These are phyloP conservation scores for Microctonus hyperodae DNA, from an alignment of 2,888 invertebrate genomes.

Conservation along the genomic window DNA sequence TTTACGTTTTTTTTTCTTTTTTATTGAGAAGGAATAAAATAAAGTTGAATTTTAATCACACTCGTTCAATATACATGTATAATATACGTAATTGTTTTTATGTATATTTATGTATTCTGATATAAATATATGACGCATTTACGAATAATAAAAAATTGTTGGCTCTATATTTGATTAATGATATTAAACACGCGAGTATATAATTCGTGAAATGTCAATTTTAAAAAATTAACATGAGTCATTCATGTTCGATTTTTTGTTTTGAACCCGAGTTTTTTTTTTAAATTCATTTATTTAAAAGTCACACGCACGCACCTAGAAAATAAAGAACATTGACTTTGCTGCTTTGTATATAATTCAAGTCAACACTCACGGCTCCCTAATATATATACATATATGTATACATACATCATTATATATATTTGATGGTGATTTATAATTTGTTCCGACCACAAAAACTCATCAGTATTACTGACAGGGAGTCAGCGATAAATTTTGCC, in stretches of 20 bases:
- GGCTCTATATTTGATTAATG: neutral
- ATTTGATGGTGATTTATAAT: neutral
- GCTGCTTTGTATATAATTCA: neutral
- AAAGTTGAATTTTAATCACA: neutral
- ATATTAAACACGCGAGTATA: conserved; percentile 1
- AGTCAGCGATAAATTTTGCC: neutral
- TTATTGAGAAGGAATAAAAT: neutral
- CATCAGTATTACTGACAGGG: neutral
- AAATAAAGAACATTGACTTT: neutral
- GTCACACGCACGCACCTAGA: neutral
- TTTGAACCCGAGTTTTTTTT: neutral
- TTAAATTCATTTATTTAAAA: neutral
- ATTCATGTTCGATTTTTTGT: neutral
- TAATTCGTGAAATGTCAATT: neutral
- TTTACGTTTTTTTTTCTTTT: too few relatives aligned
- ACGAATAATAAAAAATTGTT: neutral
- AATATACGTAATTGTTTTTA: neutral
- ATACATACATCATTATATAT: neutral
- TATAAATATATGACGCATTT: neutral
- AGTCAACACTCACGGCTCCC: neutral
- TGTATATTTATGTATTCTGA: neutral
- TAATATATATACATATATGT: neutral
- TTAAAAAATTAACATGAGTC: conserved; percentile 8
- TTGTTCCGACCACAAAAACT: neutral
- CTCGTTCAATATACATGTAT: neutral